phyloP scores from a whole-genome alignment of 2,888 invertebrate genomes.

The Andrena dorsata region DNA sequence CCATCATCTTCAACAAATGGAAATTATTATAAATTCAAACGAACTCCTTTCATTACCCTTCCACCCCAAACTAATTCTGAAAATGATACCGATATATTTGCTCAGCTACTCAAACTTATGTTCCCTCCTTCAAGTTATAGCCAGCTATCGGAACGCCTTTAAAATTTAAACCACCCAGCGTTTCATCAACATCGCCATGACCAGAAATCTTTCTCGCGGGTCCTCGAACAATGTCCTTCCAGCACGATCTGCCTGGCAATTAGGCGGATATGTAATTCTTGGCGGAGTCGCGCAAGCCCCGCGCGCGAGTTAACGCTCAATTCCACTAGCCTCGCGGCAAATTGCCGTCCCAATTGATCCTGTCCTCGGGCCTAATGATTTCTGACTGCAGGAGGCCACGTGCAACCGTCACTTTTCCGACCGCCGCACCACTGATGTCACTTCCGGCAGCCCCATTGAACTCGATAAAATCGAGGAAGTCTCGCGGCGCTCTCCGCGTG shows the following conservation, averaged over 20 bases:
- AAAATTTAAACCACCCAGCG: too few species aligned
- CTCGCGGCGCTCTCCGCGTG: conserved; percentile 18
- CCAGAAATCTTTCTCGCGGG: neutral
- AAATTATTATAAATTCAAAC: too few species aligned
- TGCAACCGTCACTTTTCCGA: conserved; percentile 56
- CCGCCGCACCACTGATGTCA: conserved; percentile 46
- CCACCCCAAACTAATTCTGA: too few species aligned
- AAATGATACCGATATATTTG: too few species aligned
- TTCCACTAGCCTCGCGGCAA: conserved; percentile 61
- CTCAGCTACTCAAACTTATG: too few species aligned
- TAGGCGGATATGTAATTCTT: conserved; percentile 50
- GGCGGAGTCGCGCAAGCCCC: neutral
- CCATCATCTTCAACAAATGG: too few species aligned
- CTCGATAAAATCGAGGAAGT: conserved; percentile 54
- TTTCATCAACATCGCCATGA: neutral
- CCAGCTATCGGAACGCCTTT: too few species aligned
- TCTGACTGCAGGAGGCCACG: conserved; percentile 59
- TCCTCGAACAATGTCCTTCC: neutral
- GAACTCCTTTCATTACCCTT: too few species aligned
- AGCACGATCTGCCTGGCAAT: conserved; percentile 20
- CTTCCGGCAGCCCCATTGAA: conserved; percentile 62
- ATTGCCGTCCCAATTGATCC: conserved; percentile 67
- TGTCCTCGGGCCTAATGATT: conserved; percentile 67
- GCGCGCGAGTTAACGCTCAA: conserved; percentile 38
- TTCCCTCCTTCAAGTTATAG: too few species aligned